Base-by-base conservation (phyloP, 2,113 vertebrate species). In the Lynx canadensis region DNA sequence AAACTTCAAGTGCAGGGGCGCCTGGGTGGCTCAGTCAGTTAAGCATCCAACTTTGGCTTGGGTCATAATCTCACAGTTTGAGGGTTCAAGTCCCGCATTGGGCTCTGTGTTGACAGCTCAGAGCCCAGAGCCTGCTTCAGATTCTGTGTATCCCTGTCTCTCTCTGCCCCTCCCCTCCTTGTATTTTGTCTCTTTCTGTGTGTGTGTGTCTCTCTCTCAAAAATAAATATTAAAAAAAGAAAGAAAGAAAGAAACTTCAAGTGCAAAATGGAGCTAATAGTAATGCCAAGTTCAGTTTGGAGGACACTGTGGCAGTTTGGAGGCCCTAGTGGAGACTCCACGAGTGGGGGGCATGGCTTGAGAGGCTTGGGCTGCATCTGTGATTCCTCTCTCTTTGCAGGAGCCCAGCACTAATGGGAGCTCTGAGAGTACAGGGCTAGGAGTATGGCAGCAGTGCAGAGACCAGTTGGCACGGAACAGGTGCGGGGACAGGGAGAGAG, bases 401-500 rank as follows among this genome's bases (percentile, higher is more conserved):
- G 50, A n/a, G 48, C 50, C 94, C 29, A 45, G 65, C 60, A 65
- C 12, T 4, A 27, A 33, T 14, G 23, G 33, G 74, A 63, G 92
- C 45, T 69, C 92, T 57, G 45, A 65, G 65, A 55, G n/a, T 45
- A 21, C 68, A 12, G 80, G 74, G 74, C 31, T n/a, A 0, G 13
- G 68, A 33, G 12, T 52, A 21, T 10, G 31, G 82, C 76, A 69
- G 38, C 55, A 92, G 38, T 0, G 1, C 48, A 36, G 69, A n/a
- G 18, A 7, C 29, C 0, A 7, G 48, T 57, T 48, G 25, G 57
- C 57, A 11, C 0, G 0, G 11, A 23, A 27, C 3, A n/a, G n/a
- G 60, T 25, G 4, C 1, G 15, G 92, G 50, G 38, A 7, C 5
- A 0, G 7, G 29, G 15, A 11, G 1, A 1, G 29, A 9, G 63